Base-by-base conservation (phyloP, 2,888 invertebrate genomes). In the Agonopterix heracliana region DNA sequence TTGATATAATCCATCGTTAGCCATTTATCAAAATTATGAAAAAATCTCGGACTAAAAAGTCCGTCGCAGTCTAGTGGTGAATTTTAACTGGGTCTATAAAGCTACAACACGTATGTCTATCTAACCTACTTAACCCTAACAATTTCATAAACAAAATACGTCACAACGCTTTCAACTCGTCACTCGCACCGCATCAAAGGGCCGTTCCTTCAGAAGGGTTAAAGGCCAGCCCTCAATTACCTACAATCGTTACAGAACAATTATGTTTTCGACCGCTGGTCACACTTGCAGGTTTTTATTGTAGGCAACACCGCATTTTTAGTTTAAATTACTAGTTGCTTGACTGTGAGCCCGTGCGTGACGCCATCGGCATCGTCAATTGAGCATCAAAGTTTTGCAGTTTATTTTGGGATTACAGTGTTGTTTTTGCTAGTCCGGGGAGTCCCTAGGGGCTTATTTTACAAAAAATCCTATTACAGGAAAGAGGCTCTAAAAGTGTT, bases 171-270 rank as follows among this genome's bases (percentile, higher is more conserved):
- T 41, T 34, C 54, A 63, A 66, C 64, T 44, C 3, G 1, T 13
- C 56, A 55, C 67, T 59, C 51, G 14, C 54, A 44, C 41, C 60
- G 71, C 52, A 41, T 49, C 53, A 52, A 65, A 73, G 68, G 72
- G 64, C 54, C 57, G 63, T 65, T 78, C 75, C 81, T 82, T 75
- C 73, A 59, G 64, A 64, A 78, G 81, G 85, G 86, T 82, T 83
- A 76, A 80, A 79, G 76, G 79, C 76, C 65, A 69, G 64, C 73
- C 79, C 81, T 69, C 83, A 85, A 87, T 87, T 87, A 85, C 81
- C 83, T 80, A 82, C 85, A 82, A 86, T 86, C 78, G 82, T 85
- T 83, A 85, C 83, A 79, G 78, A 75, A 82, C 83, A 79, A 84
- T 85, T 84, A 82, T 81, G 80, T 81, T 75, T 9, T 73, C 74